phyloP scores from a whole-genome alignment of 2,888 invertebrate species.

The Prenolepis imparis region DNA sequence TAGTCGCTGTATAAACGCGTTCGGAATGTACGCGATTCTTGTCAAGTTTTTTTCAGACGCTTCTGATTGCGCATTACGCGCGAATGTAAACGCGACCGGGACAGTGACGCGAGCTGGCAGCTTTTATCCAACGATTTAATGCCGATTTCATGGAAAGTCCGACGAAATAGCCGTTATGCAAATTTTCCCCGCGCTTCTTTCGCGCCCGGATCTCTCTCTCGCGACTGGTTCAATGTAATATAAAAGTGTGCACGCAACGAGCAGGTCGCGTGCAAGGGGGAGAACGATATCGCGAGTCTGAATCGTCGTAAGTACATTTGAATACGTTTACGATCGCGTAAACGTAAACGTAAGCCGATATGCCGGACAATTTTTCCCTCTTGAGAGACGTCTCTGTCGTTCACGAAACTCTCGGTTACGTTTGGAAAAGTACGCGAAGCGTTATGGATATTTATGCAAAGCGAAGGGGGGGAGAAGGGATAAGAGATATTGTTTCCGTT shows the following conservation, averaged over 20 bases:
- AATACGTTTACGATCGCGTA: conserved; percentile 42
- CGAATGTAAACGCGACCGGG: conserved; percentile 14
- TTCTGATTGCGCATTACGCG: conserved; percentile 12
- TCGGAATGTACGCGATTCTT: not conserved
- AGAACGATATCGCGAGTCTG: conserved; percentile 39
- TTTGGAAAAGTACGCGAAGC: conserved; percentile 31
- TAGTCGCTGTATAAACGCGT: not conserved
- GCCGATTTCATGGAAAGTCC: conserved; percentile 11
- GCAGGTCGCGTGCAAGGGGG: conserved; percentile 34
- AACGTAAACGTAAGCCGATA: conserved; percentile 38
- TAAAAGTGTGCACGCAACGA: conserved; percentile 12
- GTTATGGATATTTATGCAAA: conserved; percentile 56
- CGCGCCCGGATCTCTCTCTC: not conserved
- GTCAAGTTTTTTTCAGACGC: conserved; percentile 11
- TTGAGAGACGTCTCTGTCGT: conserved; percentile 18
- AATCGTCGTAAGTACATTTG: conserved; percentile 37
- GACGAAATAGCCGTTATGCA: conserved; percentile 33
- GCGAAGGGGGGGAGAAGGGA: not conserved
- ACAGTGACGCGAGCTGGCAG: conserved; percentile 37
- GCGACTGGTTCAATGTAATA: not conserved
- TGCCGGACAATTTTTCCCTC: conserved; percentile 17
- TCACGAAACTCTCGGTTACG: conserved; percentile 1
- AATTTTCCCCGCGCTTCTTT: conserved; percentile 38
- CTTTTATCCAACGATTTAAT: conserved; percentile 47
- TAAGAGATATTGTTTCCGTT: conserved; percentile 43